phyloP scores from a whole-genome alignment of 2,797 vertebrate genomes.

The Brotula barbata region DNA sequence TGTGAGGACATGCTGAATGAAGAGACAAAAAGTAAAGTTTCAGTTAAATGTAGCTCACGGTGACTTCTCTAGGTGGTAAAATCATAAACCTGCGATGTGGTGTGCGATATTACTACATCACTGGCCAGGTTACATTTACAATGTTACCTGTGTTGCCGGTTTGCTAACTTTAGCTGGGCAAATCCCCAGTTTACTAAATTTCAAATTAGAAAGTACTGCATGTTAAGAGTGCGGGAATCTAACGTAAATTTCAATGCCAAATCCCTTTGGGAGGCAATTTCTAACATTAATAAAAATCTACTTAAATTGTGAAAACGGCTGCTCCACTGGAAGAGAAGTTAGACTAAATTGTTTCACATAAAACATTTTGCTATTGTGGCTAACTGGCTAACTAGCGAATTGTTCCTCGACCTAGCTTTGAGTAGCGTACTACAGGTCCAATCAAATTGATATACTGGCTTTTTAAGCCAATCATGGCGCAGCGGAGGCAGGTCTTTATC shows the following conservation, averaged over 20 bases:
- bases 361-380: constrained; percentile 2
- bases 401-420: constrained; percentile 31
- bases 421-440: constrained; percentile 43
- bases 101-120: too few relatives aligned
- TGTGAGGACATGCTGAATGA: too few relatives aligned
- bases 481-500: constrained; percentile 49
- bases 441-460: constrained; percentile 32
- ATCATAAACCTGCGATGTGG: too few relatives aligned
- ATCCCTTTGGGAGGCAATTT: too few relatives aligned
- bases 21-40: too few relatives aligned
- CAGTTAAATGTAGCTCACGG: too few relatives aligned
- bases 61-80: too few relatives aligned
- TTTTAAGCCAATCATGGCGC: constrained; percentile 57
- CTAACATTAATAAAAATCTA: not conserved
- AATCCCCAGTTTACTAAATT: not conserved
- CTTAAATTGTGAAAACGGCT: fast-evolving
- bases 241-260: not conserved
- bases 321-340: fast-evolving
- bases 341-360: not conserved
- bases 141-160: too few relatives aligned
- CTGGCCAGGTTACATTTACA: too few relatives aligned
- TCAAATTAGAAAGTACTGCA: constrained; percentile 15
- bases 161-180: not conserved
- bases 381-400: constrained; percentile 65
- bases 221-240: not conserved